Percentiles rank a stretch among this genome's conserved stretches.
phyloP scores from a whole-genome alignment of 2,888 invertebrate genomes.

The Taphrorychus bicolor region DNA sequence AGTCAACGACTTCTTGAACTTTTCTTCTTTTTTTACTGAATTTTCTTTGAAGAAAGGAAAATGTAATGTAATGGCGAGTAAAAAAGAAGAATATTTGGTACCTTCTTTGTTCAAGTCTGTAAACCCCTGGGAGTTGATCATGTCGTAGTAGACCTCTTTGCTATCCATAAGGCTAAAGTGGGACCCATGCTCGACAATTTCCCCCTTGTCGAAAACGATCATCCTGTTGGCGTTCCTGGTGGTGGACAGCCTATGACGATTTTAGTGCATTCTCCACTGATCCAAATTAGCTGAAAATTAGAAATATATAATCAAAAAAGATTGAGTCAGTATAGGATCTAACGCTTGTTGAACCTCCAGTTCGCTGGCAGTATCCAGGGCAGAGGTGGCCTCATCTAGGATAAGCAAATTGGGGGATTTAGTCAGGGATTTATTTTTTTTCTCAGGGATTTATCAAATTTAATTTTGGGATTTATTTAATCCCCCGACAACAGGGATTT shows the following conservation, averaged over 20 bases:
- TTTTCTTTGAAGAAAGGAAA: too few species aligned
- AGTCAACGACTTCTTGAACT: too few species aligned
- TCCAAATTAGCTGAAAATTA: constrained; percentile 20
- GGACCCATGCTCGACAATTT: constrained; percentile 71
- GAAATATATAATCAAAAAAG: background rate
- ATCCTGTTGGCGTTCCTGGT: constrained; percentile 75
- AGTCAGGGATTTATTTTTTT: too few species aligned
- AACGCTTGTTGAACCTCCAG: constrained; percentile 84
- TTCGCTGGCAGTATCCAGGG: constrained; percentile 86
- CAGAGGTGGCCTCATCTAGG: constrained; percentile 89
- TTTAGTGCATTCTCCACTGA: constrained; percentile 69
- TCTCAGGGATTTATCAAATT: too few species aligned
- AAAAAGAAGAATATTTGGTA: too few species aligned
- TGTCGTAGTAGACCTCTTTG: constrained; percentile 71
- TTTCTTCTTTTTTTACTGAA: too few species aligned
- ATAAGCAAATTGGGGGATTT: constrained; percentile 79
- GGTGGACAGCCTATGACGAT: constrained; percentile 77
- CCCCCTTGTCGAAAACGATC: constrained; percentile 71
- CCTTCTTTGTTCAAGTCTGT: constrained; percentile 51
- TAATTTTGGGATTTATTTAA: too few species aligned
- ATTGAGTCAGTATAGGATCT: too few species aligned
- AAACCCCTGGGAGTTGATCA: constrained; percentile 70
- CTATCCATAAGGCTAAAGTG: constrained; percentile 71
- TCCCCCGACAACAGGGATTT: constrained; percentile 85
- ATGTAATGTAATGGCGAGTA: too few species aligned